phyloP scores from a whole-genome alignment of 2,113 vertebrate genomes.

The Tapirus terrestris region DNA sequence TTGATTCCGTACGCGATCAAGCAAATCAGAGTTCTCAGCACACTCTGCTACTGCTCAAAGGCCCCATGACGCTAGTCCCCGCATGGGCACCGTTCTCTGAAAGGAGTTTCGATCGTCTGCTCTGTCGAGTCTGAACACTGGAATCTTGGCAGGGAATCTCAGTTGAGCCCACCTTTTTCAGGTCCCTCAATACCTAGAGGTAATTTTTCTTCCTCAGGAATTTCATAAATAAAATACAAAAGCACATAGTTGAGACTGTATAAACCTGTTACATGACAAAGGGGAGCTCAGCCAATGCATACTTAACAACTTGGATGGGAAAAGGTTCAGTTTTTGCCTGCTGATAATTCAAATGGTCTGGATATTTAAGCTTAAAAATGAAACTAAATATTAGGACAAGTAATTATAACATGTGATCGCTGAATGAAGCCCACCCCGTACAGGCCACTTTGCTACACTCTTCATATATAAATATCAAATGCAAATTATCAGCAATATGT shows the following conservation, averaged over 20 bases:
- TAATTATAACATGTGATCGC: background rate
- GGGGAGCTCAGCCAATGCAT: background rate
- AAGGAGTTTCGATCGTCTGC: fast-evolving
- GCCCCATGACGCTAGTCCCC: fast-evolving
- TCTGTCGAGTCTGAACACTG: background rate
- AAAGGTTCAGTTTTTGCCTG: background rate
- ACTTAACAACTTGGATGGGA: background rate
- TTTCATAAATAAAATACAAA: background rate
- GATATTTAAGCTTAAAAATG: background rate
- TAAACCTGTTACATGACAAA: background rate
- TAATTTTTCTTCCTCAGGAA: background rate
- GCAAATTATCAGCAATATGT: background rate
- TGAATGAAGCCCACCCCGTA: background rate
- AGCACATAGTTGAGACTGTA: background rate
- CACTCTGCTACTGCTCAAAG: fast-evolving
- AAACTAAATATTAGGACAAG: background rate
- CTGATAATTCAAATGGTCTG: background rate
- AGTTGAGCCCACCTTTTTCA: background rate
- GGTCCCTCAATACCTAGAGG: background rate
- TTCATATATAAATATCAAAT: background rate
- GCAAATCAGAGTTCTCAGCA: background rate
- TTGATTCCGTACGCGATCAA: background rate
- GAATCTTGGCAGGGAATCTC: background rate
- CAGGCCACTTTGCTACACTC: background rate
- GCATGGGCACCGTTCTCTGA: background rate